Evolutionary conservation across 2,888 invertebrate genomes (phyloP).

Genomic region (Rugalucina vietnamica): DNA sequence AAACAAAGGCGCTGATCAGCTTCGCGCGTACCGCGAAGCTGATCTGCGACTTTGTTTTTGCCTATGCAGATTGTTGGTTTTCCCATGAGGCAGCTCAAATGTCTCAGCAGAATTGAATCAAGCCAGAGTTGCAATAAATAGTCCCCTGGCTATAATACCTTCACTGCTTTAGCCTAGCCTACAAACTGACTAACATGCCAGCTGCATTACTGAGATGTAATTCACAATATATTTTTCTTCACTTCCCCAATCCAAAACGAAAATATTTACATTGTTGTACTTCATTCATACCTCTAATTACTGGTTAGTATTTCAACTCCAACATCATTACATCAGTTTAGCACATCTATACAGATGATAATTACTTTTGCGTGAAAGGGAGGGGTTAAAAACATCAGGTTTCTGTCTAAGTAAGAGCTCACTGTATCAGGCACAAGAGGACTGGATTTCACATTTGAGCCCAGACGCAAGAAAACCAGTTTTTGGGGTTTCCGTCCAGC

Average conservation of each 20-base stretch:
- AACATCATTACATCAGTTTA: slow-evolving; percentile 7
- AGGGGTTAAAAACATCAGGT: background rate
- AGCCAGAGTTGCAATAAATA: no score
- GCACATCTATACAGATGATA: background rate
- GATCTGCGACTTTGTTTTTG: no score
- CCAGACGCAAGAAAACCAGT: no score
- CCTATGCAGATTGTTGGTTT: no score
- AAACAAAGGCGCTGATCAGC: no score
- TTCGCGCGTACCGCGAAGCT: no score
- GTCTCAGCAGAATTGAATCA: no score
- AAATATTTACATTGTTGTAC: background rate
- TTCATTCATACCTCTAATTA: background rate
- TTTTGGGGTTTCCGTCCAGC: no score
- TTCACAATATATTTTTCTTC: background rate
- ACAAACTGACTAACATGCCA: background rate
- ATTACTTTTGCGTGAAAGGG: background rate
- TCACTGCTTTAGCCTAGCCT: no score
- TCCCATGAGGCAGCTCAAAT: no score
- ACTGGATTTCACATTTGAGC: background rate
- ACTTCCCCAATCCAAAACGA: no score
- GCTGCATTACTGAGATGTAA: background rate
- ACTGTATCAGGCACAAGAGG: background rate
- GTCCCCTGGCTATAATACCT: no score
- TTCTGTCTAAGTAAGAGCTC: background rate
- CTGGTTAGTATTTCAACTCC: background rate